Percentiles rank a stretch among this genome's conserved stretches.
These are phyloP conservation scores for Gerris lacustris DNA, from an alignment of 2,888 invertebrate genomes.

Conservation along the genomic window DNA sequence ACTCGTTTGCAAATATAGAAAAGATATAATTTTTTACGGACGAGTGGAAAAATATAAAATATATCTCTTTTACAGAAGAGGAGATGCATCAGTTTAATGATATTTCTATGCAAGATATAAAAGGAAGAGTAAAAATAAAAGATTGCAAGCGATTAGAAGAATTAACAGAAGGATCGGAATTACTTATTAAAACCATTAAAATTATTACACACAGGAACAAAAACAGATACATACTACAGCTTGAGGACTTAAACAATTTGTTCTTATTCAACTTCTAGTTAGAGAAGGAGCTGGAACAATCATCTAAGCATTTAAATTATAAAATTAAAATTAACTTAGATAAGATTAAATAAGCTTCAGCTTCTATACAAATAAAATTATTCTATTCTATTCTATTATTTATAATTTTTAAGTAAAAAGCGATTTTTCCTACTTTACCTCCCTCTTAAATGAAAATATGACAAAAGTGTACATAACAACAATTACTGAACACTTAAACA, in stretches of 20 bases:
- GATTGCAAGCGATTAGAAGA: conserved; percentile 3
- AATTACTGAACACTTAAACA: too few species aligned
- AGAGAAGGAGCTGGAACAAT: not conserved
- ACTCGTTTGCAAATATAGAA: not conserved
- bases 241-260: not conserved
- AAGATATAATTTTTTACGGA: not conserved
- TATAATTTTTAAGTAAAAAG: too few species aligned
- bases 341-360: too few species aligned
- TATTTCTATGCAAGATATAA: conserved; percentile 1
- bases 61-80: not conserved
- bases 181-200: not conserved
- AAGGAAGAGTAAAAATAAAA: not conserved
- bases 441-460: too few species aligned
- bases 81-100: not conserved
- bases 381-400: too few species aligned
- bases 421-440: too few species aligned
- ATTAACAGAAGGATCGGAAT: not conserved
- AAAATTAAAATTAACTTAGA: conserved; percentile 2
- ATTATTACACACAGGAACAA: not conserved
- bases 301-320: not conserved
- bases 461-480: too few species aligned
- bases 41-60: not conserved
- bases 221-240: not conserved
- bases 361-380: too few species aligned
- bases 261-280: not conserved